Conservation (phyloP, 2,888 invertebrate species). For the Caenorhabditis imperialis region DNA sequence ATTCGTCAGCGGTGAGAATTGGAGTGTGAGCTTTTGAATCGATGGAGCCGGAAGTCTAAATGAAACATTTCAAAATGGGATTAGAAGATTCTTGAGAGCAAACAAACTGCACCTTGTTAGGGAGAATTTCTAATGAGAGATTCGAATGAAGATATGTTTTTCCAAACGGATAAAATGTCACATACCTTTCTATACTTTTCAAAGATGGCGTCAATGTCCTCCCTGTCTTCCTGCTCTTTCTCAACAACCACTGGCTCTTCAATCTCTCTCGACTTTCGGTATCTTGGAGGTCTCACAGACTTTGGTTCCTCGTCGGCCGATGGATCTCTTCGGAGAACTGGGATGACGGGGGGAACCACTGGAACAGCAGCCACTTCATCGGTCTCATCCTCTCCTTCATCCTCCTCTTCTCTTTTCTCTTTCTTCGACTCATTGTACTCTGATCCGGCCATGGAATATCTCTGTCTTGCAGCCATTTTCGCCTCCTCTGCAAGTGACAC, state of each 20-base stretch:
- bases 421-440: slow-evolving; percentile 30
- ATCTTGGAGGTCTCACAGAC: slow-evolving; percentile 39
- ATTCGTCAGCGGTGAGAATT: slow-evolving; percentile 45
- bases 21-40: slow-evolving; percentile 37
- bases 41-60: slow-evolving; percentile 25
- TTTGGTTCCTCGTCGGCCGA: slow-evolving; percentile 31
- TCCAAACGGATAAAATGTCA: too few relatives aligned
- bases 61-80: background rate
- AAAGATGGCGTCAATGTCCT: slow-evolving; percentile 49
- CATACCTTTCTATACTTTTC: slow-evolving; percentile 44
- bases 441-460: slow-evolving; percentile 22
- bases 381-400: slow-evolving; percentile 6
- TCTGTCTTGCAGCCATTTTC: slow-evolving; percentile 20
- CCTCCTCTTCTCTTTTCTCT: slow-evolving; percentile 21
- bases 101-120: too few relatives aligned
- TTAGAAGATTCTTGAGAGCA: too few relatives aligned
- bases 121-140: too few relatives aligned
- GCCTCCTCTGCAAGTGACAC: slow-evolving; percentile 37
- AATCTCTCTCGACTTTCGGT: slow-evolving; percentile 48
- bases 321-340: slow-evolving; percentile 26
- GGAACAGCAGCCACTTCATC: slow-evolving; percentile 16
- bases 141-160: too few relatives aligned
- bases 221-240: slow-evolving; percentile 31
- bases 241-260: slow-evolving; percentile 33
- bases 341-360: slow-evolving; percentile 21